phyloP scores from a whole-genome alignment of 30 jellyfish, hydroid and myxozoan species.

The Catostylus mosaicus region DNA sequence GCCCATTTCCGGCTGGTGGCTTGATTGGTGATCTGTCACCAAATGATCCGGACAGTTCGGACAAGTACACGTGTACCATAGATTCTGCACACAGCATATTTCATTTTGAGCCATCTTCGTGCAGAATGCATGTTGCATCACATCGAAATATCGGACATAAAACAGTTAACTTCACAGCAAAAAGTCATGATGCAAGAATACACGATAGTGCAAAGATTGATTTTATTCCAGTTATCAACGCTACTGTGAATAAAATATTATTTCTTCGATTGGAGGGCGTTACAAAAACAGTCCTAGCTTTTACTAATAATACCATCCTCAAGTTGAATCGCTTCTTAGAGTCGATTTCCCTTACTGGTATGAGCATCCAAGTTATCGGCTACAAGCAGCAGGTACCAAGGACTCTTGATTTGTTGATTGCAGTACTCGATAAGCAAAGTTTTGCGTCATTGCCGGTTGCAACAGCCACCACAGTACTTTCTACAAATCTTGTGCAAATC shows the following conservation, averaged over 20 bases:
- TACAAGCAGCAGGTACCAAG: slow-evolving; percentile 22
- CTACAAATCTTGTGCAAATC: neutral
- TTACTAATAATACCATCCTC: slow-evolving; percentile 26
- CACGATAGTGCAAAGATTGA: slow-evolving; percentile 26
- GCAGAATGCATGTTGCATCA: slow-evolving; percentile 70
- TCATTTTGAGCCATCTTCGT: slow-evolving; percentile 44
- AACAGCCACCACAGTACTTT: neutral
- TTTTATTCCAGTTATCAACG: slow-evolving; percentile 23
- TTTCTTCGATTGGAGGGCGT: slow-evolving; percentile 45
- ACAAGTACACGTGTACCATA: slow-evolving; percentile 58
- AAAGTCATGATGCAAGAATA: neutral
- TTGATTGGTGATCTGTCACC: slow-evolving; percentile 87
- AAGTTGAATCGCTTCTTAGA: slow-evolving; percentile 5
- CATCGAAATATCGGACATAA: slow-evolving; percentile 15
- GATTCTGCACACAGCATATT: slow-evolving; percentile 29
- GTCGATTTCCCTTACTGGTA: slow-evolving; percentile 28
- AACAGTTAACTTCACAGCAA: slow-evolving; percentile 22
- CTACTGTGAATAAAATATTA: slow-evolving; percentile 42
- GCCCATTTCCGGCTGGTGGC: slow-evolving; percentile 47
- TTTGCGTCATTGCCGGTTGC: neutral
- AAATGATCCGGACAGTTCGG: slow-evolving; percentile 72
- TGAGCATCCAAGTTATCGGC: slow-evolving; percentile 33
- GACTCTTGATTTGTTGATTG: slow-evolving; percentile 25
- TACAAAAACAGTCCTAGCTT: neutral
- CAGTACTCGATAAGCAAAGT: slow-evolving; percentile 11